Evolutionary conservation across 2,888 invertebrate genomes (phyloP).

Genomic region (Drosophila paramelanica): DNA sequence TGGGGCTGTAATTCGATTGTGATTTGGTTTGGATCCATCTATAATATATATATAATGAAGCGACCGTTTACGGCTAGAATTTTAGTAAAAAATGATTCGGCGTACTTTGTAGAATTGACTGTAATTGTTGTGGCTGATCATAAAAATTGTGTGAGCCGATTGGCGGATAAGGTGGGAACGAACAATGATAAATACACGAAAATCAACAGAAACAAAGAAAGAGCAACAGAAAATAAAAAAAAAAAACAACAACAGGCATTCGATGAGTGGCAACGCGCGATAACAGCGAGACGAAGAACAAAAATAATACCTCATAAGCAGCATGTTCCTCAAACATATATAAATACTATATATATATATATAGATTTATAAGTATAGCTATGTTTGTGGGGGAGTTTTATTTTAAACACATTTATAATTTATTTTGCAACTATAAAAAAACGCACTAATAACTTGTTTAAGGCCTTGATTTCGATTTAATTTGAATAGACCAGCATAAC

Average conservation of each 20-base stretch:
- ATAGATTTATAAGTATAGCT: background rate
- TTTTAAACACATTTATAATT: background rate
- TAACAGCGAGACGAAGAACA: conserved; percentile 23
- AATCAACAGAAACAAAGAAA: conserved; percentile 37
- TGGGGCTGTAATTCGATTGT: conserved; percentile 31
- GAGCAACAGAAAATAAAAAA: background rate
- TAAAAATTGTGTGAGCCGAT: conserved; percentile 1
- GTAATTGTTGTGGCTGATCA: background rate
- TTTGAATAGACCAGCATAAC: background rate
- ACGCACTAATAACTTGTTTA: conserved; percentile 1
- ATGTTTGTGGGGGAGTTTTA: conserved; percentile 26
- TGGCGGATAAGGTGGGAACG: background rate
- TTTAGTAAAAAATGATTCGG: background rate
- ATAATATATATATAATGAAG: background rate
- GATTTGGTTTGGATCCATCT: conserved; percentile 10
- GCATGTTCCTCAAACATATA: background rate
- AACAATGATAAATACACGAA: conserved; percentile 38
- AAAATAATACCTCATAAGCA: conserved; percentile 10
- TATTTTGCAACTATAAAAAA: background rate
- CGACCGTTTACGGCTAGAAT: conserved; percentile 5
- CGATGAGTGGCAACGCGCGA: conserved; percentile 29
- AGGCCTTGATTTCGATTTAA: background rate
- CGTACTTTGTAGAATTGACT: background rate
- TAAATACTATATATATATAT: background rate
- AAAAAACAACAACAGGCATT: background rate